Conservation (phyloP, 2,888 invertebrate species). For the Scaptomyza parva region DNA sequence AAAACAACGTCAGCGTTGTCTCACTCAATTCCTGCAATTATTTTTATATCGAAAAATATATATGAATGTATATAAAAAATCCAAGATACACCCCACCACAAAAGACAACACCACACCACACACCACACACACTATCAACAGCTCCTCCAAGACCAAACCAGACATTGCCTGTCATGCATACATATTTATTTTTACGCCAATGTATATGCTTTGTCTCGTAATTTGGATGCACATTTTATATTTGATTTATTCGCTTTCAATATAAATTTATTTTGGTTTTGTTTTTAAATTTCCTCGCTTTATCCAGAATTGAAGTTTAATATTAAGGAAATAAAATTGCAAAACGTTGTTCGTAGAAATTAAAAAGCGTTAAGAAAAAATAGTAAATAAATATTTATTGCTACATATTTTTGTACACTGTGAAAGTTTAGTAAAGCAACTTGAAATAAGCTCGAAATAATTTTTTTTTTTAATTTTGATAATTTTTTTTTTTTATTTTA, state of each 20-base stretch:
- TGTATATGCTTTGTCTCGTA: slow-evolving; percentile 73
- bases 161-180: slow-evolving; percentile 59
- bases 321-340: slow-evolving; percentile 48
- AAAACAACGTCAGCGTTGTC: slow-evolving; percentile 56
- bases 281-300: slow-evolving; percentile 45
- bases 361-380: slow-evolving; percentile 7
- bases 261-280: slow-evolving; percentile 57
- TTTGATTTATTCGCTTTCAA: slow-evolving; percentile 79
- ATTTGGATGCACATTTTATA: slow-evolving; percentile 70
- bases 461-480: too few relatives aligned
- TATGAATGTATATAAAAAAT: slow-evolving; percentile 14
- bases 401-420: slow-evolving; percentile 10
- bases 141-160: slow-evolving; percentile 16
- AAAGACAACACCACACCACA: not conserved
- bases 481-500: too few relatives aligned
- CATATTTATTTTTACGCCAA: slow-evolving; percentile 42
- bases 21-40: slow-evolving; percentile 81
- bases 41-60: slow-evolving; percentile 75
- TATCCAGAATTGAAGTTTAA: slow-evolving; percentile 60
- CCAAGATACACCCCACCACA: slow-evolving; percentile 52
- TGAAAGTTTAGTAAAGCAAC: not conserved
- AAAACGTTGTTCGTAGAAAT: slow-evolving; percentile 56
- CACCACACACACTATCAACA: slow-evolving; percentile 28
- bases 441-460: too few relatives aligned
- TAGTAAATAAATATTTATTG: slow-evolving; percentile 4